Base-by-base conservation (phyloP, 1,140 invertebrate genomes). In the Caenorhabditis briggsae region DNA sequence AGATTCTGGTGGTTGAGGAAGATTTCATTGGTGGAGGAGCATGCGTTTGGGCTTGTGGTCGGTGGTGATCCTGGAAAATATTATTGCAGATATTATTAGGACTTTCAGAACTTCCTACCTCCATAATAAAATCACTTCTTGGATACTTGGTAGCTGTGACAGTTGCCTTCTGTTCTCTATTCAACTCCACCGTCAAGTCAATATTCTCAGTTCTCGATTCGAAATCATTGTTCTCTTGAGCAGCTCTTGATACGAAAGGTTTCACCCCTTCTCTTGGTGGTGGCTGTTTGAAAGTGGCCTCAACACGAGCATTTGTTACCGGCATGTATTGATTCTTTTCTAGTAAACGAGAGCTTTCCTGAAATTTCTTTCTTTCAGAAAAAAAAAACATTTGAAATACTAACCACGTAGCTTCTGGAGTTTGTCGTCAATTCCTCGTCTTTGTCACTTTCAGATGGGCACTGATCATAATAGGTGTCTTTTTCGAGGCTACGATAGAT, bases 141-240 rank as follows among this genome's bases (percentile, higher is more conserved):
- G 84, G 87, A 70, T 78, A 88, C 64, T 86, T 88, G n/a, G 84
- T 83, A 9, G 87, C 87, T 6, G 84, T 82, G 9, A 88, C 87
- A n/a, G 78, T 56, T 20, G 84, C 87, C 18, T 86, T 88, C 33
- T 88, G 87, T 82, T 88, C 87, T 53, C 85, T 16, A 25, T 83
- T 83, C 84, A 88, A 78, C 50, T 88, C 87, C 12, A 88, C 82
- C 2, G 84, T 86, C 43, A 88, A 59, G 58, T 85, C 87, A 41
- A 85, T 84, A 25, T 46, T 82, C 14, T 59, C 85, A 7, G 70
- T 46, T 25, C 53, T 78, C n/a, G 70, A 78, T 12, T 78, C 70
- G 50, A 53, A 53, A 11, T 78, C 18, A 50, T 23, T 78, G 6
- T 50, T 50, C 14, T 78, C 70, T 78, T 78, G 70, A 50, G 70